Conservation (phyloP, 2,797 vertebrate species). For the Clarias fuscus region DNA sequence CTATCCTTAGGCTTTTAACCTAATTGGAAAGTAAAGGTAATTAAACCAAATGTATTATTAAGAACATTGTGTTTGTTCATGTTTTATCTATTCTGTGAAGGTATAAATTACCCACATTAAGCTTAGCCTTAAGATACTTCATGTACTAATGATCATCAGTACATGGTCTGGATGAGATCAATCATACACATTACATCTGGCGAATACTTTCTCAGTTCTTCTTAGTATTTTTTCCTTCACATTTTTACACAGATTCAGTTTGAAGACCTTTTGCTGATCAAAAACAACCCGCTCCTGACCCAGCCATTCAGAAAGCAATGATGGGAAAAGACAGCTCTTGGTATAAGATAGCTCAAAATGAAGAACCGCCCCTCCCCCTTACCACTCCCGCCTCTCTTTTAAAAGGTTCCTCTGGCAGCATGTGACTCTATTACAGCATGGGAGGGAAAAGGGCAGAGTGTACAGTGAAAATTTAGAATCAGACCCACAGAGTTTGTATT, state of each 20-base stretch:
- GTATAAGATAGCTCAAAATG: neutral
- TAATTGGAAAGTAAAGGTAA: neutral
- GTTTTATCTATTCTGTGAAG: neutral
- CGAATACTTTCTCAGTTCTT: neutral
- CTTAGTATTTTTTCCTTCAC: neutral
- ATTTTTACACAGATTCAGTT: neutral
- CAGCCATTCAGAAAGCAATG: conserved; percentile 39
- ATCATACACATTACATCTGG: neutral
- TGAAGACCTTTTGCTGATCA: conserved; percentile 12
- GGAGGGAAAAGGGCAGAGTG: neutral
- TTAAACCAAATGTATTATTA: neutral
- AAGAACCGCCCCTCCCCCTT: conserved; percentile 1
- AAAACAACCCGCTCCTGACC: conserved; percentile 24
- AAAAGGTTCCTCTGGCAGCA: conserved; percentile 39
- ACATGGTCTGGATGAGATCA: neutral
- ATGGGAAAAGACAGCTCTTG: conserved; percentile 8
- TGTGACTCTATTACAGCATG: conserved; percentile 34
- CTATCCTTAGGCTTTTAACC: neutral
- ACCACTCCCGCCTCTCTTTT: conserved; percentile 44
- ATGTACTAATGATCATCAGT: neutral
- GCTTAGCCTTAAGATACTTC: neutral
- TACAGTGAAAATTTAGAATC: neutral
- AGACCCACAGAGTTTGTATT: neutral
- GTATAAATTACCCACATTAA: neutral
- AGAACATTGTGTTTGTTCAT: neutral